A percentile compares a stretch with the other conserved stretches of the same genome.
Evolutionary conservation across 2,797 vertebrate species (phyloP).

Genomic region (Sebastes diploproa): DNA sequence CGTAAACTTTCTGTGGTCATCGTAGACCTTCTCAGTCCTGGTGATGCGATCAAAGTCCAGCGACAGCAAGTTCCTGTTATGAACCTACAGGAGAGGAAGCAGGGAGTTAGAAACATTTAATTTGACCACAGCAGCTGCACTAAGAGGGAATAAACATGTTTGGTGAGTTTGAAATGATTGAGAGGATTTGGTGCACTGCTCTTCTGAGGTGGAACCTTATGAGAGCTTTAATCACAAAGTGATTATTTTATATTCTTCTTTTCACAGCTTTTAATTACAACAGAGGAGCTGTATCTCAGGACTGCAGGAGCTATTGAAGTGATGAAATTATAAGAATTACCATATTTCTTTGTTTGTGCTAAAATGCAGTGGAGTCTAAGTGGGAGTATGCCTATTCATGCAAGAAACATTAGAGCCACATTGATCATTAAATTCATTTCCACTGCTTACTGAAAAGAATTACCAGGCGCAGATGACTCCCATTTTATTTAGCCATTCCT

Average conservation of each 20-base stretch:
- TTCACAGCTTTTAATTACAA: conserved; percentile 70
- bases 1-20: conserved; percentile 98
- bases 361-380: conserved; percentile 41
- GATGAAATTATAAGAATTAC: conserved; percentile 70
- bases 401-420: conserved; percentile 60
- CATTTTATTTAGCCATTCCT: conserved; percentile 62
- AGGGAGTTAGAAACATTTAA: background rate
- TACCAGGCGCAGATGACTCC: conserved; percentile 55
- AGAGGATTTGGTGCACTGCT: conserved; percentile 21
- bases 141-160: conserved; percentile 14
- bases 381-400: conserved; percentile 58
- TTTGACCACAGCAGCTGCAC: conserved; percentile 2
- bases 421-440: conserved; percentile 67
- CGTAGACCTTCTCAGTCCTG: conserved; percentile 98
- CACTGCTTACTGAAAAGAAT: conserved; percentile 58
- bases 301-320: conserved; percentile 57
- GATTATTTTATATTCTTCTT: conserved; percentile 60
- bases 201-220: conserved; percentile 41
- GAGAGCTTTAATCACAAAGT: conserved; percentile 51
- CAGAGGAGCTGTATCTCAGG: conserved; percentile 53
- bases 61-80: conserved; percentile 96
- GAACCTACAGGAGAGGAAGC: conserved; percentile 83
- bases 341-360: conserved; percentile 70
- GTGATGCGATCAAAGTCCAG: conserved; percentile 98
- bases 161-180: conserved; percentile 10